Evolutionary conservation across 2,113 vertebrate species (phyloP).

Genomic region (Anoura caudifer): DNA sequence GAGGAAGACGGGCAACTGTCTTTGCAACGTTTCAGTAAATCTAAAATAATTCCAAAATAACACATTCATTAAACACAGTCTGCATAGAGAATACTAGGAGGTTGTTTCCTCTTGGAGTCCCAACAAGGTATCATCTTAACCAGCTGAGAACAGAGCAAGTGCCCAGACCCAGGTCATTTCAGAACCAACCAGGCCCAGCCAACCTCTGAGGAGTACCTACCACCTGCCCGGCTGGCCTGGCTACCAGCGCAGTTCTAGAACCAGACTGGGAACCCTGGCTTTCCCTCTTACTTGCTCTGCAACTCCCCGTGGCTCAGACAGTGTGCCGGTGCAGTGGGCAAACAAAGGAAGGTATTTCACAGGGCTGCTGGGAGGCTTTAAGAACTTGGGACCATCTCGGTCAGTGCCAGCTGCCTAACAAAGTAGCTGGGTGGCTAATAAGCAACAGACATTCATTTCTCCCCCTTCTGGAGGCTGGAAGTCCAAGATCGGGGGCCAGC

Average conservation of each 20-base stretch:
- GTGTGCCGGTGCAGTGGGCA: not conserved
- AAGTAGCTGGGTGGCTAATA: not conserved
- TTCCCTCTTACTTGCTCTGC: not conserved
- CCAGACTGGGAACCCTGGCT: not conserved
- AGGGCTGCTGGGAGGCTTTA: not conserved
- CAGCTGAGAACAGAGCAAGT: not conserved
- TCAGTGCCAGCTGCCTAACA: not conserved
- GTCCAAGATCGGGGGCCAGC: not conserved
- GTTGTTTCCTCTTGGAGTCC: not conserved
- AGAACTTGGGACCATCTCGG: not conserved
- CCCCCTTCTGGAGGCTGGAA: not conserved
- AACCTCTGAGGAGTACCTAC: not conserved
- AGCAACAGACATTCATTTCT: not conserved
- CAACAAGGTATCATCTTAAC: not conserved
- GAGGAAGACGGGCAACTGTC: not conserved
- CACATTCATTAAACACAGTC: not conserved
- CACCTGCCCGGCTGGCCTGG: rapidly evolving
- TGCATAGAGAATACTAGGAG: not conserved
- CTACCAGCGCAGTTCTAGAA: not conserved
- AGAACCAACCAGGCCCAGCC: not conserved
- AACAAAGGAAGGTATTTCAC: not conserved
- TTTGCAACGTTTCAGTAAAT: not conserved
- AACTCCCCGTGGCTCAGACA: not conserved
- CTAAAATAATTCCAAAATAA: not conserved
- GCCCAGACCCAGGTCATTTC: not conserved